These are phyloP conservation scores for Ptilodon capucinus DNA, from an alignment of 2,888 invertebrate genomes.

Conservation along the genomic window DNA sequence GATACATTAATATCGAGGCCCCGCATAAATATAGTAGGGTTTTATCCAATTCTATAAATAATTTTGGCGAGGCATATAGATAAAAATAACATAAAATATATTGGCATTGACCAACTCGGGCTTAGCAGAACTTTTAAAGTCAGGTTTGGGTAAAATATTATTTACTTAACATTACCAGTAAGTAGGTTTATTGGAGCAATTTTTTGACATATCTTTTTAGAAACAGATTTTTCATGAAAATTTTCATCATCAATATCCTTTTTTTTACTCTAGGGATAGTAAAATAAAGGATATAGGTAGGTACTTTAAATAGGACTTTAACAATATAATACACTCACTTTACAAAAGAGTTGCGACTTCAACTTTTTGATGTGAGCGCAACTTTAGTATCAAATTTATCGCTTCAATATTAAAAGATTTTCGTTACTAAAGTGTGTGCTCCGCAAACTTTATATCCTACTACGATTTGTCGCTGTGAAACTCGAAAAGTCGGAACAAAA, in stretches of 20 bases:
- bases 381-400: slow-evolving; percentile 9
- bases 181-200: no score
- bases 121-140: background rate
- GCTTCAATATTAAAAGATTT: slow-evolving; percentile 9
- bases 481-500: slow-evolving; percentile 23
- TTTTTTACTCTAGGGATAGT: no score
- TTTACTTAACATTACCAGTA: no score
- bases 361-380: background rate
- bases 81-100: background rate
- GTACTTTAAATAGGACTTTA: background rate
- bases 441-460: slow-evolving; percentile 18
- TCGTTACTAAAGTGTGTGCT: slow-evolving; percentile 5
- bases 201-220: no score
- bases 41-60: slow-evolving; percentile 18
- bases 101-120: background rate
- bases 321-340: background rate
- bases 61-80: slow-evolving; percentile 11
- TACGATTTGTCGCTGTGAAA: slow-evolving; percentile 23
- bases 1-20: slow-evolving; percentile 44
- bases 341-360: background rate
- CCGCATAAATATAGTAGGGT: slow-evolving; percentile 27
- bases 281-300: background rate
- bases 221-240: no score
- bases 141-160: no score
- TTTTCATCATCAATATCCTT: no score